A percentile compares a stretch with the other conserved stretches of the same genome.
Evolutionary conservation across 2,113 vertebrate genomes (phyloP).

Genomic region (Hyperoodon ampullatus): DNA sequence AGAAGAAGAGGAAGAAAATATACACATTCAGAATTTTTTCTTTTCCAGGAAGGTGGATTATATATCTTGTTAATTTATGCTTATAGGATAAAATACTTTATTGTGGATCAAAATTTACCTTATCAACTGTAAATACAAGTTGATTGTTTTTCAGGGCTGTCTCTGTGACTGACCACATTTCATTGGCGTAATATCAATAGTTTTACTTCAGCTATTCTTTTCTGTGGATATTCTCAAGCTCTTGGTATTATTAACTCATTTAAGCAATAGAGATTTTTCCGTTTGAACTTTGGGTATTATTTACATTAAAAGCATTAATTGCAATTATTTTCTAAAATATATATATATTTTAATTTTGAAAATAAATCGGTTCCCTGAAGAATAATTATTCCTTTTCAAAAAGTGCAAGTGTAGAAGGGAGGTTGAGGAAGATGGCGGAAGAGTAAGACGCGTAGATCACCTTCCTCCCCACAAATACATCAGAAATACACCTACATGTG

Average conservation of each 20-base stretch:
- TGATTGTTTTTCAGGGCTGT: not conserved
- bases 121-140: not conserved
- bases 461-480: no score
- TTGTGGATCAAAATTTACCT: not conserved
- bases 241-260: not conserved
- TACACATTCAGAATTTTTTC: not conserved
- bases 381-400: conserved; percentile 4
- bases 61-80: not conserved
- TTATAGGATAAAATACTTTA: conserved; percentile 10
- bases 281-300: not conserved
- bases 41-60: not conserved
- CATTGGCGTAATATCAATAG: not conserved
- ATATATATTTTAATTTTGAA: conserved; percentile 17
- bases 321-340: not conserved
- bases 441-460: no score
- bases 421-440: no score
- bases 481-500: no score
- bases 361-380: not conserved
- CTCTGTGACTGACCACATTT: not conserved
- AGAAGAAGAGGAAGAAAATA: not conserved
- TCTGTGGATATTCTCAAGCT: not conserved
- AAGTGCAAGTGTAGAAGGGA: not conserved
- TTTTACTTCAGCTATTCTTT: not conserved
- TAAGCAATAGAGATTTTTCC: not conserved
- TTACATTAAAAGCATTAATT: not conserved